Evolutionary conservation across 1,140 invertebrate genomes (phyloP), one percentile per base, ranked within the genome.

Genomic region (Phocides pigmalion): DNA sequence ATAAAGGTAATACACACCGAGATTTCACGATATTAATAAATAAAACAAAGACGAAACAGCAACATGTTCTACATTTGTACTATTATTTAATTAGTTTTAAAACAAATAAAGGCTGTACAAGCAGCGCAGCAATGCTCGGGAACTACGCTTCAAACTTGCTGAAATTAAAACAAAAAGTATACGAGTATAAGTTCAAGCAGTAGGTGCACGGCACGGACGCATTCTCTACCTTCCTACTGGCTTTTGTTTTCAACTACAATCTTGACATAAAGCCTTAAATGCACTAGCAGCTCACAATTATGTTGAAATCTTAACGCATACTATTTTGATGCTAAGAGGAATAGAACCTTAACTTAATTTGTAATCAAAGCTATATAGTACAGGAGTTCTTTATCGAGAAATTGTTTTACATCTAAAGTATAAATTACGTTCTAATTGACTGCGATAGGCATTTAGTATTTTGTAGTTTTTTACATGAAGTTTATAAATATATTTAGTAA

Each of bases 101-200:
- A 46, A n/a, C 53, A 42, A 56, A 58, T 41, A 58, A 58, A 25
- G 41, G 41, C n/a, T 32, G 2, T 28, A 46, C 22, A n/a, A 58
- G 54, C 20, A 12, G 39, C 22, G 54, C 25, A 32, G 17, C 14
- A 5, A 25, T 3, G 22, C 28, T 32, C 54, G 54, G 14, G 39
- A 46, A 28, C 54, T 32, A 12, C 54, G 41, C 41, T 58, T 44
- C 25, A 44, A 58, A 46, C 41, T 58, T 58, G n/a, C 22, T n/a
- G 32, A 37, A 59, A 47, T 59, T 59, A 32, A 32, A 46, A 19
- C 42, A 59, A 47, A 59, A 59, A 39, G 54, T 59, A 59, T 46
- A 35, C 54, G 4, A 17, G 28, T n/a, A n/a, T n/a, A n/a, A n/a
- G n/a, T n/a, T n/a, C n/a, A n/a, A n/a, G 42, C 19, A 32, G 28